These are phyloP conservation scores for Drosophila recens DNA, from an alignment of 2,888 invertebrate genomes.

Conservation along the genomic window DNA sequence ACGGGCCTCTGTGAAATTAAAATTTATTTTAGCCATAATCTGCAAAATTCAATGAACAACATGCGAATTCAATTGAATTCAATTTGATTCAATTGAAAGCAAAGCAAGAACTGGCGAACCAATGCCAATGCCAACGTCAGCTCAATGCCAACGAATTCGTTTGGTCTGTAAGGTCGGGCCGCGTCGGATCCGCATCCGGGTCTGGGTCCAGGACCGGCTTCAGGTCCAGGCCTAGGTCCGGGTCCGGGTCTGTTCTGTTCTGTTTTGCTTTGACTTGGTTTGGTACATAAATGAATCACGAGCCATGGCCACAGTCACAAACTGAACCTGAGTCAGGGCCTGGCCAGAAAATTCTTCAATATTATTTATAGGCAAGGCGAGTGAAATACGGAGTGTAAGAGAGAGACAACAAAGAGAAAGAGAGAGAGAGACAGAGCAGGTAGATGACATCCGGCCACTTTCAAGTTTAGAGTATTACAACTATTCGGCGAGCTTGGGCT, in stretches of 20 bases:
- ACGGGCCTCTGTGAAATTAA: slow-evolving; percentile 64
- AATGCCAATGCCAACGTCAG: slow-evolving; percentile 9
- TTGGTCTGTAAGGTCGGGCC: slow-evolving; percentile 1
- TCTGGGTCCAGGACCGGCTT: background rate
- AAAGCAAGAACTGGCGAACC: slow-evolving; percentile 28
- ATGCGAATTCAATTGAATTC: slow-evolving; percentile 75
- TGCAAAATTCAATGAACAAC: slow-evolving; percentile 73
- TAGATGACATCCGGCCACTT: background rate
- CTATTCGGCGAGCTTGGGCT: background rate
- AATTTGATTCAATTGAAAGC: slow-evolving; percentile 71
- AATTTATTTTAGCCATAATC: slow-evolving; percentile 77
- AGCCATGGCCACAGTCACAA: slow-evolving; percentile 1
- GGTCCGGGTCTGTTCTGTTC: background rate
- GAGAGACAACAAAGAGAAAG: background rate
- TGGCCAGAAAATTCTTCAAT: slow-evolving; percentile 6
- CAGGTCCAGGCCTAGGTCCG: background rate
- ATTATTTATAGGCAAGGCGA: background rate
- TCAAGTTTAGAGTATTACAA: slow-evolving; percentile 1
- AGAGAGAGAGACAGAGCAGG: too few species aligned
- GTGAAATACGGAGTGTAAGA: background rate
- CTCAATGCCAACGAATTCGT: slow-evolving; percentile 10
- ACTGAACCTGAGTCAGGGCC: background rate
- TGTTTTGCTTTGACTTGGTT: background rate
- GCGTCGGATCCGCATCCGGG: background rate
- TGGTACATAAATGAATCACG: background rate